Evolutionary conservation across 92 coral and sea anemone genomes (phyloP).

Genomic region (Heliopora coerulea): DNA sequence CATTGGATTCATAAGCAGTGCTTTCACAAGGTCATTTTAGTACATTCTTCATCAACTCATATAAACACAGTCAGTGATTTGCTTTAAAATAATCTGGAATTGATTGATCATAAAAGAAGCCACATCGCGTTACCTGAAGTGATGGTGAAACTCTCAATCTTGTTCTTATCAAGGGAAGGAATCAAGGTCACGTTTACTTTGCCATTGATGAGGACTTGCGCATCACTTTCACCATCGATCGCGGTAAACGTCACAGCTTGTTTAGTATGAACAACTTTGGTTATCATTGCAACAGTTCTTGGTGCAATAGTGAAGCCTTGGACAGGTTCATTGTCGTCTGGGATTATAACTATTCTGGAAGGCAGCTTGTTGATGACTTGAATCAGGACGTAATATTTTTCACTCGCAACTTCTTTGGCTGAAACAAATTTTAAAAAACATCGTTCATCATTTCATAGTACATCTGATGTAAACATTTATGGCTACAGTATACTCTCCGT

Average conservation of each 20-base stretch:
- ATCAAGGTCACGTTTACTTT: constrained; percentile 55
- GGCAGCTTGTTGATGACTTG: constrained; percentile 79
- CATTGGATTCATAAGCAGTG: too few species aligned
- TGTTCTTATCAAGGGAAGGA: constrained; percentile 62
- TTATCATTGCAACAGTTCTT: constrained; percentile 56
- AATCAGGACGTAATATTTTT: constrained; percentile 55
- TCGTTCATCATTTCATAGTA: too few species aligned
- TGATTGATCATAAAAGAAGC: background rate
- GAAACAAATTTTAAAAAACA: background rate
- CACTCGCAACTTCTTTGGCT: constrained; percentile 40
- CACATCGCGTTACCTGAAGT: constrained; percentile 51
- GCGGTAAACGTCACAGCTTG: constrained; percentile 64
- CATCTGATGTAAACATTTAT: too few species aligned
- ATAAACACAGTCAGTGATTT: too few species aligned
- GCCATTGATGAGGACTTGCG: constrained; percentile 63
- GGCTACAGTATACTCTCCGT: too few species aligned
- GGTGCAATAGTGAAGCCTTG: constrained; percentile 62
- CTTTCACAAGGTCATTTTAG: too few species aligned
- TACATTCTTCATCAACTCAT: too few species aligned
- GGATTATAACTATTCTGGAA: constrained; percentile 56
- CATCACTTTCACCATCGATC: constrained; percentile 74
- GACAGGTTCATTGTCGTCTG: constrained; percentile 78
- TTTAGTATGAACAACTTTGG: constrained; percentile 49
- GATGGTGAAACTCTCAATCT: constrained; percentile 36
- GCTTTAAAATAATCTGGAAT: too few species aligned